A percentile compares a stretch with the other conserved stretches of the same genome.
Conservation (phyloP, 2,797 vertebrate species). For the Halcyon leucocephala region DNA sequence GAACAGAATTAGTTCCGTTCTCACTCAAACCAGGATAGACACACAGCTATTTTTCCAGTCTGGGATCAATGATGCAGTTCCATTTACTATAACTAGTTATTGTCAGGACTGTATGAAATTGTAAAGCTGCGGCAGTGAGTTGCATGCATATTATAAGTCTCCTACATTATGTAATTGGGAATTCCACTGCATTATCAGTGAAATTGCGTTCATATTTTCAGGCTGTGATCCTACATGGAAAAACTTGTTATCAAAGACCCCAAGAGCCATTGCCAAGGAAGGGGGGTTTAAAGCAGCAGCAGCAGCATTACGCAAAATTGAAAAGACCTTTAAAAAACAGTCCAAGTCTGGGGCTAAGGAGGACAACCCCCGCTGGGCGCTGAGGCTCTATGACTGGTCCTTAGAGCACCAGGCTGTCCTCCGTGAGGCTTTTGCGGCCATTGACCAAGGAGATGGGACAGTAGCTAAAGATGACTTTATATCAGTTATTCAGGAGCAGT, state of each 20-base stretch:
- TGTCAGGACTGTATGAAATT: background rate
- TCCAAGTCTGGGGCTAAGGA: slow-evolving; percentile 63
- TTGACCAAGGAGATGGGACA: slow-evolving; percentile 69
- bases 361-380: slow-evolving; percentile 81
- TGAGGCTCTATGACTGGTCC: slow-evolving; percentile 92
- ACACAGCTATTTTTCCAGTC: background rate
- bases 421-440: slow-evolving; percentile 62
- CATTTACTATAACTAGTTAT: accelerated
- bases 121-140: background rate
- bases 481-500: slow-evolving; percentile 75
- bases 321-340: slow-evolving; percentile 77
- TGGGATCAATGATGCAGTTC: background rate
- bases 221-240: slow-evolving; percentile 90
- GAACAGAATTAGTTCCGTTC: no score
- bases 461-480: slow-evolving; percentile 81
- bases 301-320: slow-evolving; percentile 84
- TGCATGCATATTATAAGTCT: background rate
- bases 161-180: background rate
- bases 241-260: slow-evolving; percentile 82
- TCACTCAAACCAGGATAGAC: no score
- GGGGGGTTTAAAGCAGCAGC: slow-evolving; percentile 82
- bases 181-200: background rate
- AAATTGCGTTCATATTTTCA: slow-evolving; percentile 56
- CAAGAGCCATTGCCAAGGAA: slow-evolving; percentile 85
- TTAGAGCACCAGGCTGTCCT: slow-evolving; percentile 81